A percentile compares a stretch with the other conserved stretches of the same genome.
phyloP scores from a whole-genome alignment of 1,140 invertebrate species.

The Pogonomyrmex barbatus region DNA sequence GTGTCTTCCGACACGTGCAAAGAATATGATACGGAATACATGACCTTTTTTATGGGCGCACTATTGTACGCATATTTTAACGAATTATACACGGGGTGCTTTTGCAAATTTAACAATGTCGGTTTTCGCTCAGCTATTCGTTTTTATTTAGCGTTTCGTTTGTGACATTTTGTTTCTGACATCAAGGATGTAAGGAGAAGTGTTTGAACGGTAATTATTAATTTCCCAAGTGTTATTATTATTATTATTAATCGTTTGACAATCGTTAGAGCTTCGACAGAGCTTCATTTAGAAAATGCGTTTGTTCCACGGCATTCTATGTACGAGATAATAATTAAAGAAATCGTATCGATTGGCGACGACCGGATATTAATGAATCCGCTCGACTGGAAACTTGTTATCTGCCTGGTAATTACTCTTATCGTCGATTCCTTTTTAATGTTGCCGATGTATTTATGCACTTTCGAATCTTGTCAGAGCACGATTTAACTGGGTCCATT shows the following conservation, averaged over 20 bases:
- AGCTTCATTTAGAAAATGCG: background rate
- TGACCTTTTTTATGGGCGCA: background rate
- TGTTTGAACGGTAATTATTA: too few species aligned
- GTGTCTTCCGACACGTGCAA: background rate
- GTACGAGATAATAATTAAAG: slow-evolving; percentile 31
- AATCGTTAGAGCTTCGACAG: background rate
- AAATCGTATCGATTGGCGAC: background rate
- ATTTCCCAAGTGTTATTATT: background rate
- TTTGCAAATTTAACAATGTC: slow-evolving; percentile 33
- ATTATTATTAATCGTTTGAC: background rate
- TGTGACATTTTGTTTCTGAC: background rate
- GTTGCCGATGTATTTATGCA: background rate
- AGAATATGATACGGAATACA: background rate
- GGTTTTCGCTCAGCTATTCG: background rate
- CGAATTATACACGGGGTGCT: slow-evolving; percentile 11
- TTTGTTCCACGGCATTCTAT: background rate
- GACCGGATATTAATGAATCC: slow-evolving; percentile 34
- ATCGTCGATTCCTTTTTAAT: slow-evolving; percentile 37
- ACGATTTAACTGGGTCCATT: slow-evolving; percentile 10
- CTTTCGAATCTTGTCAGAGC: slow-evolving; percentile 32
- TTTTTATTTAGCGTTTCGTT: background rate
- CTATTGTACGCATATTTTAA: background rate
- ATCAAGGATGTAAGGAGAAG: background rate
- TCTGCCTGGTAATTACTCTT: slow-evolving; percentile 37
- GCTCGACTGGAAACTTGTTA: slow-evolving; percentile 29